These are phyloP conservation scores for Vidua macroura DNA, from an alignment of 2,113 vertebrate genomes.

Conservation along the genomic window DNA sequence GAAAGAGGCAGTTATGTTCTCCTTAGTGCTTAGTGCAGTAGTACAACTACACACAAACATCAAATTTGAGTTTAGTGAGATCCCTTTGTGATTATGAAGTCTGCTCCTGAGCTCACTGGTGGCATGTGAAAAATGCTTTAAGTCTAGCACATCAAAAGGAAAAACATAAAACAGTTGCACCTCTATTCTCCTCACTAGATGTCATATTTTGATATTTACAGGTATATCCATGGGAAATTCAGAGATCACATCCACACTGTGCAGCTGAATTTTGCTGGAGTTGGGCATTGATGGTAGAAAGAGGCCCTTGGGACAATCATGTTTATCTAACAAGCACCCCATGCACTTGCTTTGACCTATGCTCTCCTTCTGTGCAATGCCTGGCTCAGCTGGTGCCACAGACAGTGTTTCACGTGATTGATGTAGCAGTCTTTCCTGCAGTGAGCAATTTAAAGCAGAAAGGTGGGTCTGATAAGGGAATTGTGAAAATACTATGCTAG, in stretches of 20 bases:
- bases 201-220: neutral
- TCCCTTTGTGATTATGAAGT: neutral
- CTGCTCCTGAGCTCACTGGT: neutral
- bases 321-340: neutral
- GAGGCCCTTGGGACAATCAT: neutral
- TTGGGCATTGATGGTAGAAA: neutral
- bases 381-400: neutral
- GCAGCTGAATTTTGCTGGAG: neutral
- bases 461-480: neutral
- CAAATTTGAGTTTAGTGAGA: neutral
- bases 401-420: rapidly evolving
- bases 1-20: neutral
- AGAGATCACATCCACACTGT: neutral
- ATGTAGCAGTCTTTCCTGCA: neutral
- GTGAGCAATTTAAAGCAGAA: neutral
- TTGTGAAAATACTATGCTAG: neutral
- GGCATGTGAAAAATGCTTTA: neutral
- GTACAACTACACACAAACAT: rapidly evolving
- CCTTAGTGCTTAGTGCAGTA: neutral
- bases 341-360: neutral
- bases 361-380: neutral
- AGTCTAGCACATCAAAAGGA: neutral
- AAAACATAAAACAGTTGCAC: rapidly evolving
- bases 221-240: neutral
- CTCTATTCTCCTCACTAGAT: neutral